These are phyloP conservation scores for Parelbella ahira DNA, from an alignment of 2,888 invertebrate species.

Conservation along the genomic window DNA sequence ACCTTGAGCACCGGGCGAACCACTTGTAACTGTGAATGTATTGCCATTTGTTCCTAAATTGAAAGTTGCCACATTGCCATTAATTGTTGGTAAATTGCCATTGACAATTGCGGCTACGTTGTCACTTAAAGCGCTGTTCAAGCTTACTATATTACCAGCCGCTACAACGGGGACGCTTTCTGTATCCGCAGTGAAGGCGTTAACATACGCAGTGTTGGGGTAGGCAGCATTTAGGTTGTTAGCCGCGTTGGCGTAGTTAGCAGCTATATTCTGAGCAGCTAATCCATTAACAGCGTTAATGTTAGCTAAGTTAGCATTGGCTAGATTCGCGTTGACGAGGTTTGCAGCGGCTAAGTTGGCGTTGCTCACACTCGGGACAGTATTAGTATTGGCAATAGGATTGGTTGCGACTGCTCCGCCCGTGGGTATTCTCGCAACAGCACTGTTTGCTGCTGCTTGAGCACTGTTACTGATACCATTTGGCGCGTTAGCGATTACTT, in stretches of 20 bases:
- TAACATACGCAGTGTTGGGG: background rate
- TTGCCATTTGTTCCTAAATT: constrained; percentile 35
- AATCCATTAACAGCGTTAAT: constrained; percentile 4
- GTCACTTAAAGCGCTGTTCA: too few species aligned
- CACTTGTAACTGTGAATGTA: constrained; percentile 36
- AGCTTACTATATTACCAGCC: too few species aligned
- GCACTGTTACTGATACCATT: background rate
- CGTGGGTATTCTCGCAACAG: constrained; percentile 13
- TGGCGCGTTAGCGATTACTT: constrained; percentile 1
- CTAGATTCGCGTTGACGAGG: constrained; percentile 18
- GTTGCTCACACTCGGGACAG: constrained; percentile 14
- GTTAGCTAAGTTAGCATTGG: constrained; percentile 22
- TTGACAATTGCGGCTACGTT: constrained; percentile 6
- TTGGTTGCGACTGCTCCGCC: constrained; percentile 16
- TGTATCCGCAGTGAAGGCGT: constrained; percentile 22
- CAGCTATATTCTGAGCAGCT: constrained; percentile 7
- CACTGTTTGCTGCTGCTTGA: constrained; percentile 3
- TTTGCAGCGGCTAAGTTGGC: constrained; percentile 20
- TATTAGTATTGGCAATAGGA: constrained; percentile 6
- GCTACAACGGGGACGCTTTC: too few species aligned
- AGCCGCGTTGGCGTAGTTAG: constrained; percentile 15
- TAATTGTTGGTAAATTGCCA: constrained; percentile 29
- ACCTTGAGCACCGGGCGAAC: constrained; percentile 35
- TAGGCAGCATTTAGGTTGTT: too few species aligned
- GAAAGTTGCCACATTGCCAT: constrained; percentile 37